phyloP scores from a whole-genome alignment of 2,888 invertebrate species.

The Eupithecia tripunctaria region DNA sequence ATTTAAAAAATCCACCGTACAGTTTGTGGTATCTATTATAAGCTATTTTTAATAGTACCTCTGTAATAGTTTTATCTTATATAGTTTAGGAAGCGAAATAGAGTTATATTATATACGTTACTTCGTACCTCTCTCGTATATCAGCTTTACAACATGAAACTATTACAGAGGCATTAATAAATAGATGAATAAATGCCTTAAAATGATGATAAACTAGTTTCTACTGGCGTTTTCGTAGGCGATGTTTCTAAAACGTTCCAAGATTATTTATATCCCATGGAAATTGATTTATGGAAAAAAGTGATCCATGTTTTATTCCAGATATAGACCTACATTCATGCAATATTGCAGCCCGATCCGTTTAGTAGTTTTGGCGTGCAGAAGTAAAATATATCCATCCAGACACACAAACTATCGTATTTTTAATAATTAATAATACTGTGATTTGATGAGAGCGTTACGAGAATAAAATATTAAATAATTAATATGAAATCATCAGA shows the following conservation, averaged over 20 bases:
- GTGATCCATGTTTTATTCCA: background rate
- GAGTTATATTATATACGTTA: no score
- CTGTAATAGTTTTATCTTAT: no score
- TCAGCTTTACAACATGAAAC: no score
- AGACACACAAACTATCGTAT: background rate
- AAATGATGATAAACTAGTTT: background rate
- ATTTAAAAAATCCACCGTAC: no score
- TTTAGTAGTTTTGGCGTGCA: background rate
- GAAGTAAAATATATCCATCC: background rate
- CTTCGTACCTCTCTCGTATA: no score
- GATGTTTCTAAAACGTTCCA: background rate
- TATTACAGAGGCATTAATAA: no score
- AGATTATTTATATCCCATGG: background rate
- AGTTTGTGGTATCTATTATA: no score
- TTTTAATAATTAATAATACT: background rate
- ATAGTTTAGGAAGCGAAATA: no score
- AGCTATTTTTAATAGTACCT: no score
- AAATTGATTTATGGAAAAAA: background rate
- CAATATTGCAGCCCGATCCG: background rate
- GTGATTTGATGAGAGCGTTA: background rate
- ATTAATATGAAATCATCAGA: constrained; percentile 2
- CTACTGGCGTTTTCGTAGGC: background rate
- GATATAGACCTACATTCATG: background rate
- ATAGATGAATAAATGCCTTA: no score
- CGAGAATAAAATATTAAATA: background rate